Evolutionary conservation across 2,888 invertebrate species (phyloP), one percentile per base, ranked within the genome.

Genomic region (Cyclophora albipunctata): DNA sequence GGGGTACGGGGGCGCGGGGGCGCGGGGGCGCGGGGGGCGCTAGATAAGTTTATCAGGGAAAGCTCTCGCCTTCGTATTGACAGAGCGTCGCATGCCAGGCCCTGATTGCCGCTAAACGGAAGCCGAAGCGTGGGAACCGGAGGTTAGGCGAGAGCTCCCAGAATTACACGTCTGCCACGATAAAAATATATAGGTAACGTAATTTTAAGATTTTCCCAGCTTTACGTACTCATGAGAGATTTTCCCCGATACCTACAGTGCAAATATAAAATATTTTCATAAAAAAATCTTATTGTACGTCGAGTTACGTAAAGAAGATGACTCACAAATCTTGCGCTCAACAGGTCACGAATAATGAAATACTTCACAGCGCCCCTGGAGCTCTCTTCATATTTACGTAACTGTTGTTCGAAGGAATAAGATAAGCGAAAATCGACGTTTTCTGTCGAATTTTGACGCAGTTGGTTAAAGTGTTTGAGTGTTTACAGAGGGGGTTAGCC

Each of bases 41-140:
- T 69, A 83, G 84, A 86, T 87, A 87, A 87, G 84, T 87, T 87
- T 87, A 87, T 87, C 87, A 85, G 80, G 75, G 79, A 82, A 84
- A 84, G 84, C 85, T 84, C 83, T 86, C 84, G 84, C 78, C 81
- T 81, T 75, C 76, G 78, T 87, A 87, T 87, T 87, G 87, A 87
- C 86, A 84, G 81, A 84, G 78, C 85, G 79, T 80, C 84, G 86
- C 80, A 78, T 73, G 79, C 75, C 71, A 72, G 78, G 76, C 76
- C 78, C 81, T 86, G 85, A 86, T 87, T 88, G 85, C 82, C 81
- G 80, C 69, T 81, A 77, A 84, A 76, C 82, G 82, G 80, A 84
- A 86, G 81, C 74, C 69, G 69, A 72, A 71, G 74, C 76, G 79
- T 78, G 75, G 69, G 79, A 78, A 79, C 75, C 76, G 71, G 75